Evolutionary conservation across 2,113 vertebrate genomes (phyloP).

Genomic region (Lycocorax pyrrhopterus): DNA sequence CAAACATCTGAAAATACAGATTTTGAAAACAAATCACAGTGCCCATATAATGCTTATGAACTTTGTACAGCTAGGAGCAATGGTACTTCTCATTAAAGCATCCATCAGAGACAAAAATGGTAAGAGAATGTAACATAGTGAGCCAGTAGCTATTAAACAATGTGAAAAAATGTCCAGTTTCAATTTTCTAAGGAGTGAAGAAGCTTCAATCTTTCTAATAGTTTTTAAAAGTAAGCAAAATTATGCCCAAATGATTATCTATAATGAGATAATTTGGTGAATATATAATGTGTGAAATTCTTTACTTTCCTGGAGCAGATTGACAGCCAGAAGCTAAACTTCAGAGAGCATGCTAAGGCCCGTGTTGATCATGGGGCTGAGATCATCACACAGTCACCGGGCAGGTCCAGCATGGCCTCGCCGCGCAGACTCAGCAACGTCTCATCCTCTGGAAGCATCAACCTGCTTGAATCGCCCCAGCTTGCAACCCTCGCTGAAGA

Average conservation of each 20-base stretch:
- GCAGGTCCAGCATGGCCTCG: slow-evolving; percentile 84
- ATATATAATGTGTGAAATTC: neutral
- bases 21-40: neutral
- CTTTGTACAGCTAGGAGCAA: neutral
- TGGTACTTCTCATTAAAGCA: neutral
- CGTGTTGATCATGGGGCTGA: slow-evolving; percentile 94
- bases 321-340: slow-evolving; percentile 91
- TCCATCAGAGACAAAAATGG: neutral
- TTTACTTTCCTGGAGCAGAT: slow-evolving; percentile 78
- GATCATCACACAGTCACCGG: slow-evolving; percentile 87
- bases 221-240: neutral
- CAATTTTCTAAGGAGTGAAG: neutral
- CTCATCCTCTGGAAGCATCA: slow-evolving; percentile 95
- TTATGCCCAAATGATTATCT: neutral
- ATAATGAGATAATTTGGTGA: fast-evolving
- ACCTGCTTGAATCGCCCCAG: slow-evolving; percentile 93
- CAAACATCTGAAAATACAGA: neutral
- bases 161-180: neutral
- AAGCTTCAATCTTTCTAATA: neutral
- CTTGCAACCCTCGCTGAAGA: slow-evolving; percentile 94
- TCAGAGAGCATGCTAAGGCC: slow-evolving; percentile 90
- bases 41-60: neutral
- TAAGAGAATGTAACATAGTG: neutral
- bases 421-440: slow-evolving; percentile 92
- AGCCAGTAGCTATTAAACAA: neutral